A percentile compares a stretch with the other conserved stretches of the same genome.
phyloP scores from a whole-genome alignment of 2,797 vertebrate genomes.

The Cynopterus sphinx region DNA sequence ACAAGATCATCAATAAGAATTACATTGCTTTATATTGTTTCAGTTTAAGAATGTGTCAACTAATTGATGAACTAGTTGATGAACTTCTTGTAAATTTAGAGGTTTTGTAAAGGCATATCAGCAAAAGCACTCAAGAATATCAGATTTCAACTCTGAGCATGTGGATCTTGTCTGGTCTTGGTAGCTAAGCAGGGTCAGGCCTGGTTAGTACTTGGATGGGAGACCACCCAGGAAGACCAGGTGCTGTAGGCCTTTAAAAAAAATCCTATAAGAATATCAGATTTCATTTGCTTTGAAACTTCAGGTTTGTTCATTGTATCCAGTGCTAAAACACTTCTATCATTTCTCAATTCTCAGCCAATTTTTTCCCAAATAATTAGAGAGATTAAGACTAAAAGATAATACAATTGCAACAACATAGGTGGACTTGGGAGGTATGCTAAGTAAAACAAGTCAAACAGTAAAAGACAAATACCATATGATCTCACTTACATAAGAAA shows the following conservation, averaged over 20 bases:
- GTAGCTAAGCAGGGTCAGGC: too few relatives aligned
- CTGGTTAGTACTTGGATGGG: too few relatives aligned
- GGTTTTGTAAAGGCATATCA: neutral
- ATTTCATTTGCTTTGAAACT: neutral
- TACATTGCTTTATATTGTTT: neutral
- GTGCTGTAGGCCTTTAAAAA: too few relatives aligned
- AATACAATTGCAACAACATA: too few relatives aligned
- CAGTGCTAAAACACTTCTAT: neutral
- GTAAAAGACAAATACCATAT: too few relatives aligned
- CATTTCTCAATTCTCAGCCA: neutral
- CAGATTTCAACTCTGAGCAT: neutral
- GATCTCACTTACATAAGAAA: too few relatives aligned
- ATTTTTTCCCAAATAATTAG: neutral
- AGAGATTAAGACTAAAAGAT: neutral
- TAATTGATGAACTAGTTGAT: neutral
- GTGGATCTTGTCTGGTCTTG: too few relatives aligned
- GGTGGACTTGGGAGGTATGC: too few relatives aligned
- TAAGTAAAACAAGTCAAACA: too few relatives aligned
- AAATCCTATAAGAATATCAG: neutral
- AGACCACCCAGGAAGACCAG: too few relatives aligned
- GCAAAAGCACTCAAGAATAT: neutral
- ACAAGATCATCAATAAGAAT: neutral
- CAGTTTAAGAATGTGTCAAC: neutral
- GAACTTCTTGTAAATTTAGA: neutral
- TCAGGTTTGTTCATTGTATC: neutral